Evolutionary conservation across 2,797 vertebrate genomes (phyloP), one percentile per base, ranked within the genome.

Genomic region (Sebastes iracundus): DNA sequence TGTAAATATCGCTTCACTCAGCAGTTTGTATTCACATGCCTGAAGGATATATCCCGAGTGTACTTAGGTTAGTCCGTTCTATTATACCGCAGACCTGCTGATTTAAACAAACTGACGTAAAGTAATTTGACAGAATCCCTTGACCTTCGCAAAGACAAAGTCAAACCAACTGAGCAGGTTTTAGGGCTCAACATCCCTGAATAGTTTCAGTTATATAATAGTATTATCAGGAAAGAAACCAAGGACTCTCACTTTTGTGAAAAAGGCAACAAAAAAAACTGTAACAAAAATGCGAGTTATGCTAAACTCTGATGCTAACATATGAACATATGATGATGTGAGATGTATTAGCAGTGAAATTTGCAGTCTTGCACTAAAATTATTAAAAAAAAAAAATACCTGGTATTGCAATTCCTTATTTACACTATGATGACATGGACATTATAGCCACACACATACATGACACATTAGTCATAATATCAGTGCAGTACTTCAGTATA

Each of bases 1-100:
- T 84, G 79, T 49, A 85, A 86, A 89, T 67, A 84, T 28, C 6
- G 80, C 92, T 87, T 90, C 75, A 22, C 84, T 95, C 91, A 91
- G 90, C 90, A 88, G 38, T 83, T 80, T 87, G 63, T 81, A 91
- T 92, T 86, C 77, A 85, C 61, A 68, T 23, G 75, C 66, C 81
- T 69, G 60, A 89, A 83, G 81, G 76, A 88, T 87, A 74, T 73
- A 86, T 81, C 75, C 80, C 16, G 27, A 81, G 85, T 76, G 80
- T 84, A 72, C 87, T 81, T 75, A 81, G 75, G 67, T 90, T 83
- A 87, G 87, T 79, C 77, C 65, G 20, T 63, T 84, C 72, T 75
- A 90, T 93, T 92, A 90, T 72, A 63, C 46, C 7, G 12, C 80
- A 83, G 82, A 85, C 61, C 77, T 88, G 85, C 88, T 87, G 90